phyloP scores from a whole-genome alignment of 2,888 invertebrate genomes.

The Brachyopa scutellaris region DNA sequence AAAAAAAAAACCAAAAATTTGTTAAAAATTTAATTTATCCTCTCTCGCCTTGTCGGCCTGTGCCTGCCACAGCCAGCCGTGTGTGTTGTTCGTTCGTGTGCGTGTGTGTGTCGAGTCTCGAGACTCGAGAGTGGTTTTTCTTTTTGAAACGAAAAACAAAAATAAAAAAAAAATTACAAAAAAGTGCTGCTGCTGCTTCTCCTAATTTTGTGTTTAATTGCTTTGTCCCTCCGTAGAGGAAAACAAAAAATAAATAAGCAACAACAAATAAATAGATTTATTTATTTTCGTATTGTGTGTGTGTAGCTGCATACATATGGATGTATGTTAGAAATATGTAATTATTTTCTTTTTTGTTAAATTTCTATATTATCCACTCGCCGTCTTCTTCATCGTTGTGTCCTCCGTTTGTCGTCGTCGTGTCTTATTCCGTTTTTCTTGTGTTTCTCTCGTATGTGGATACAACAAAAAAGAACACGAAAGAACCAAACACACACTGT shows the following conservation, averaged over 20 bases:
- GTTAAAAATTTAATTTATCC: too few species aligned
- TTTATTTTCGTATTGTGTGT: constrained; percentile 36
- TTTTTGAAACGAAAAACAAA: too few species aligned
- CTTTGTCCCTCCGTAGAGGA: too few species aligned
- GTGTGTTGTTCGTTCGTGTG: too few species aligned
- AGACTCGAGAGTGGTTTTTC: neutral
- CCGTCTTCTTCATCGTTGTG: neutral
- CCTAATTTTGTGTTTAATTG: constrained; percentile 36
- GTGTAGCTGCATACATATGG: too few species aligned
- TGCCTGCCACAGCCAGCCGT: too few species aligned
- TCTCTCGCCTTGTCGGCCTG: neutral
- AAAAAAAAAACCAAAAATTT: too few species aligned
- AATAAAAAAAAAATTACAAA: too few species aligned
- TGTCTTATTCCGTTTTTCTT: constrained; percentile 5
- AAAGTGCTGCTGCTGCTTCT: too few species aligned
- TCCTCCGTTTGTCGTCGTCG: constrained; percentile 4
- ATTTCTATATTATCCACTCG: constrained; percentile 24
- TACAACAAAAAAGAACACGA: constrained; percentile 12
- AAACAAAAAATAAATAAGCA: neutral
- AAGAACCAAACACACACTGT: constrained; percentile 15
- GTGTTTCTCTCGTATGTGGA: constrained; percentile 12
- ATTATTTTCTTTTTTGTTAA: constrained; percentile 4
- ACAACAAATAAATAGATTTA: too few species aligned
- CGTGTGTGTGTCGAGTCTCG: too few species aligned
- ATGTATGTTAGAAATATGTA: constrained; percentile 33